A percentile compares a stretch with the other conserved stretches of the same genome.
phyloP scores from a whole-genome alignment of 2,888 invertebrate genomes.

The Lamproptera curius region DNA sequence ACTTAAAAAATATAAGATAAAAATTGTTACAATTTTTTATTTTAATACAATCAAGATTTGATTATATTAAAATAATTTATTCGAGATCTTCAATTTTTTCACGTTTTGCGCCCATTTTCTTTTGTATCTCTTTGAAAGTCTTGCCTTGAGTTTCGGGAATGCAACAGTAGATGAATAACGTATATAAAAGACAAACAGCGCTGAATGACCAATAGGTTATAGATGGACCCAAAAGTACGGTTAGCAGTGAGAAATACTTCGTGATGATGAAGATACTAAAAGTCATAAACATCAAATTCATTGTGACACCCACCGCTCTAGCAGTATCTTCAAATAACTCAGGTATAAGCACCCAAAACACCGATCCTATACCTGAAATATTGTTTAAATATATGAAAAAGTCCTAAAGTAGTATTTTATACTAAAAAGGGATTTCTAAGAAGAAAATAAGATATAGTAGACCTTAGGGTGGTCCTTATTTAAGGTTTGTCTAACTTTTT shows the following conservation, averaged over 20 bases:
- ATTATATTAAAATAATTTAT: too few species aligned
- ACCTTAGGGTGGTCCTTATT: too few species aligned
- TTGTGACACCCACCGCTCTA: slow-evolving; percentile 40
- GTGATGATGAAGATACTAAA: slow-evolving; percentile 35
- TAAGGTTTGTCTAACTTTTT: too few species aligned
- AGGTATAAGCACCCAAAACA: slow-evolving; percentile 42
- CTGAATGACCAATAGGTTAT: slow-evolving; percentile 42
- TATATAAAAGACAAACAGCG: slow-evolving; percentile 30
- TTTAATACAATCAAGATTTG: too few species aligned
- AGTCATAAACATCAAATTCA: slow-evolving; percentile 25
- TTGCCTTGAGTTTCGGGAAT: slow-evolving; percentile 59
- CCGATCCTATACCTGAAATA: slow-evolving; percentile 46
- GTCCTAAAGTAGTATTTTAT: too few species aligned
- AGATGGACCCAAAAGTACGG: slow-evolving; percentile 37
- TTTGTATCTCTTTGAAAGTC: slow-evolving; percentile 49
- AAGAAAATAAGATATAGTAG: background rate
- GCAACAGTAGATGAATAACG: slow-evolving; percentile 34
- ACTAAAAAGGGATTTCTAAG: too few species aligned
- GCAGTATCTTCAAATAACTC: slow-evolving; percentile 48
- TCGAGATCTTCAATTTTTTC: background rate
- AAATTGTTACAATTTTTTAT: too few species aligned
- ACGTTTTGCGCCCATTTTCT: slow-evolving; percentile 29
- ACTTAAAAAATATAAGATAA: too few species aligned
- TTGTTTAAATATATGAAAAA: background rate
- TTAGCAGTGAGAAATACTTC: slow-evolving; percentile 41